These are phyloP conservation scores for Fundulus diaphanus DNA, from an alignment of 2,797 vertebrate genomes.

Conservation along the genomic window DNA sequence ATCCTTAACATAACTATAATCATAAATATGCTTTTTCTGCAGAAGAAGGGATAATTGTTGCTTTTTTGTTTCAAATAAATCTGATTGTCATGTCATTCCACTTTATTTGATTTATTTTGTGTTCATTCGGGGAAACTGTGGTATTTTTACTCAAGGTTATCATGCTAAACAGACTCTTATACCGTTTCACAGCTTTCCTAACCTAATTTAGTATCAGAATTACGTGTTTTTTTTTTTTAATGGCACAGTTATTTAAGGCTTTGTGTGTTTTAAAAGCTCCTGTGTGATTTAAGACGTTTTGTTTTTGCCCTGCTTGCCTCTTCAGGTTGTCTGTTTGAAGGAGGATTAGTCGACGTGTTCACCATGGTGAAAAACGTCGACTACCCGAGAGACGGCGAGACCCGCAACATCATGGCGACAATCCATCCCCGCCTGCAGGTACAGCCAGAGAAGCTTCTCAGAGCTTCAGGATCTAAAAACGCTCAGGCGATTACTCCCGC, in stretches of 20 bases:
- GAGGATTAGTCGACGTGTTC: conserved; percentile 79
- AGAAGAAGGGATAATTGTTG: background rate
- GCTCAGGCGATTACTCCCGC: background rate
- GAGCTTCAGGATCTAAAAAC: background rate
- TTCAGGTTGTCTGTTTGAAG: conserved; percentile 79
- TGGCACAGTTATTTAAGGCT: background rate
- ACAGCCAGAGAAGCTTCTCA: background rate
- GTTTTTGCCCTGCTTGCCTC: background rate
- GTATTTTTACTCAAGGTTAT: background rate
- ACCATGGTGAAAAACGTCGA: conserved; percentile 71
- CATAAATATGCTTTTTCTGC: background rate
- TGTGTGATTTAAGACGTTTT: background rate
- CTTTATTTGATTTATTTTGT: background rate
- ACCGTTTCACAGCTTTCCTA: background rate
- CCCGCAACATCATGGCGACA: conserved; percentile 75
- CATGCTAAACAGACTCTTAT: background rate
- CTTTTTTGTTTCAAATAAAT: background rate
- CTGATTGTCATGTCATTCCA: background rate
- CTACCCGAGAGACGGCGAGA: conserved; percentile 77
- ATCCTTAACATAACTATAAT: background rate
- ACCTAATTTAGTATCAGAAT: background rate
- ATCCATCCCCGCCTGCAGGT: conserved; percentile 87
- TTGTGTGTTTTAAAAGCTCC: background rate
- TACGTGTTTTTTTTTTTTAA: background rate
- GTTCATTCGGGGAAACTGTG: background rate